Percentiles rank a stretch among this genome's conserved stretches.
These are phyloP conservation scores for Deilephila elpenor DNA, from an alignment of 2,888 invertebrate genomes.

Conservation along the genomic window DNA sequence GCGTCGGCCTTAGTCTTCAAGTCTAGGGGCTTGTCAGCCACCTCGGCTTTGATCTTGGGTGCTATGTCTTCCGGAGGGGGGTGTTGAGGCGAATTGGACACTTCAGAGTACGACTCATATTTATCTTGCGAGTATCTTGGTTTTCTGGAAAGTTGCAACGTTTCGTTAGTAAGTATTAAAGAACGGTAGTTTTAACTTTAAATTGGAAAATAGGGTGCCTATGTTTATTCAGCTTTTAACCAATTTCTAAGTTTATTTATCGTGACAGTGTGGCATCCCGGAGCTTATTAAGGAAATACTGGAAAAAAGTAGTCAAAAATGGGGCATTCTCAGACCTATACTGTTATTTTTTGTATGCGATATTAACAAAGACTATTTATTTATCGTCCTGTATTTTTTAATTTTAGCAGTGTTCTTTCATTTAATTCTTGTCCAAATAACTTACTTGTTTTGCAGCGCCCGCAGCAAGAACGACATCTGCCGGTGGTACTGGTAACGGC, in stretches of 20 bases:
- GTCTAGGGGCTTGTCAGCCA: slow-evolving; percentile 67
- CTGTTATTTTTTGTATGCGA: too few relatives aligned
- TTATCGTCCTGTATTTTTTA: too few relatives aligned
- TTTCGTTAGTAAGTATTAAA: not conserved
- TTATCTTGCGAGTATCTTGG: slow-evolving; percentile 76
- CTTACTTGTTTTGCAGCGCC: slow-evolving; percentile 77
- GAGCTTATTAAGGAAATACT: too few relatives aligned
- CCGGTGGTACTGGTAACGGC: slow-evolving; percentile 71
- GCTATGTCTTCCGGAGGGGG: slow-evolving; percentile 66
- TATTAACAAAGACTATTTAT: too few relatives aligned
- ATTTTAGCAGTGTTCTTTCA: too few relatives aligned
- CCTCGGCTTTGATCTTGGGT: slow-evolving; percentile 65
- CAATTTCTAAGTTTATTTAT: too few relatives aligned
- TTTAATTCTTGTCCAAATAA: slow-evolving; percentile 24
- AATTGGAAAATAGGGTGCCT: too few relatives aligned
- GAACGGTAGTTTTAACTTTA: too few relatives aligned
- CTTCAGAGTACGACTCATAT: slow-evolving; percentile 76
- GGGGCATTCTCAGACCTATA: too few relatives aligned
- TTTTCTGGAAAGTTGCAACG: slow-evolving; percentile 60
- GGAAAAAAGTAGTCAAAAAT: too few relatives aligned
- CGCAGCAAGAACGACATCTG: slow-evolving; percentile 74
- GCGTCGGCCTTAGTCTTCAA: slow-evolving; percentile 65
- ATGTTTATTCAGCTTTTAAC: too few relatives aligned
- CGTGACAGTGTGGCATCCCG: too few relatives aligned
- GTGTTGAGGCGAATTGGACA: slow-evolving; percentile 77